Evolutionary conservation across 1,140 invertebrate genomes (phyloP).

Genomic region (Calliopsis andreniformis): DNA sequence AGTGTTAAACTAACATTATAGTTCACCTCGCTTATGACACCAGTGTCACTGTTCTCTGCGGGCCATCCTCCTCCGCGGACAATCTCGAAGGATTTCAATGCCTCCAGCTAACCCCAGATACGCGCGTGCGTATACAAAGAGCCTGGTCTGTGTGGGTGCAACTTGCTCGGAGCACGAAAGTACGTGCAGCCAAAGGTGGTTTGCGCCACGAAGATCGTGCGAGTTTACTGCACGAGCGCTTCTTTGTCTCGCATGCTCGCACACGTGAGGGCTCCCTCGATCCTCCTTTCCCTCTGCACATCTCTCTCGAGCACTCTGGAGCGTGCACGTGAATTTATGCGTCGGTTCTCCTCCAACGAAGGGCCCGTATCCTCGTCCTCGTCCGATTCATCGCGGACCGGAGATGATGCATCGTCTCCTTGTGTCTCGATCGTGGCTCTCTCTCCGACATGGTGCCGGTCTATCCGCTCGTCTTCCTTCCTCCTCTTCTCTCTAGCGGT

Average conservation of each 20-base stretch:
- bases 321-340: slow-evolving; percentile 62
- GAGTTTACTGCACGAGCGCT: slow-evolving; percentile 66
- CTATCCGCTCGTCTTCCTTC: slow-evolving; percentile 2
- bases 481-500: slow-evolving; percentile 52
- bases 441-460: not conserved
- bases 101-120: not conserved
- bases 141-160: slow-evolving; percentile 20
- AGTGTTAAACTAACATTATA: too few relatives aligned
- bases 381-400: slow-evolving; percentile 57
- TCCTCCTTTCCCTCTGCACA: not conserved
- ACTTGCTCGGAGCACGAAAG: slow-evolving; percentile 21
- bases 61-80: too few relatives aligned
- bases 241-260: slow-evolving; percentile 62
- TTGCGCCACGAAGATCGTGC: slow-evolving; percentile 61
- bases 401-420: slow-evolving; percentile 68
- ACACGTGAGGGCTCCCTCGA: slow-evolving; percentile 45
- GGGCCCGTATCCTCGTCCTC: slow-evolving; percentile 46
- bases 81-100: not conserved
- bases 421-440: slow-evolving; percentile 57
- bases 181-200: slow-evolving; percentile 40
- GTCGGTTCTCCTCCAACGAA: slow-evolving; percentile 50
- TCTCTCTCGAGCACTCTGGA: not conserved
- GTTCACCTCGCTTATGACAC: too few relatives aligned
- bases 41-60: too few relatives aligned
- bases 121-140: slow-evolving; percentile 17